phyloP scores from a whole-genome alignment of 2,888 invertebrate genomes.

The Drosophila kanekoi region DNA sequence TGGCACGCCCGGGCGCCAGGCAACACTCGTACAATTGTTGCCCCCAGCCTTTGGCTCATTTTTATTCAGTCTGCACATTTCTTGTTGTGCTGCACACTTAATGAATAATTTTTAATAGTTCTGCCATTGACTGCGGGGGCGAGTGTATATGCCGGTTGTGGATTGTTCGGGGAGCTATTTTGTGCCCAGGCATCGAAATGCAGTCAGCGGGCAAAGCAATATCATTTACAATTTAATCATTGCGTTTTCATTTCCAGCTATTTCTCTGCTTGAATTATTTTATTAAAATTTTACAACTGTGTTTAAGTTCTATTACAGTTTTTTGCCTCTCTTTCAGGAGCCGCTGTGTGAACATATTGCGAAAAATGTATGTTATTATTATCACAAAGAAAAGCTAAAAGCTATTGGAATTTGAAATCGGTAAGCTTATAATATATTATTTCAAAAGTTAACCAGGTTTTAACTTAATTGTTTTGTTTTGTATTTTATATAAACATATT shows the following conservation, averaged over 20 bases:
- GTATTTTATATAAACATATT: no score
- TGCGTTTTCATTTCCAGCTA: conserved; percentile 12
- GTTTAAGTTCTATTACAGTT: no score
- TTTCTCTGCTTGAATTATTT: background rate
- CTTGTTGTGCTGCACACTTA: conserved; percentile 70
- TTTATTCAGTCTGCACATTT: conserved; percentile 62
- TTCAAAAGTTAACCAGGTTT: no score
- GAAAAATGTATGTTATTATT: no score
- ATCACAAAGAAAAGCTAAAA: no score
- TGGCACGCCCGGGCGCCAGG: conserved; percentile 35
- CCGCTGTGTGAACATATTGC: no score
- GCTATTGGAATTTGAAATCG: no score
- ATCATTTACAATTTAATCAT: conserved; percentile 39
- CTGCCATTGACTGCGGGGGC: conserved; percentile 38
- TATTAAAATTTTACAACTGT: background rate
- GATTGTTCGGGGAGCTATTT: conserved; percentile 12
- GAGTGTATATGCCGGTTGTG: background rate
- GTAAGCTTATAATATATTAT: no score
- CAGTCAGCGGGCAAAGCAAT: conserved; percentile 23
- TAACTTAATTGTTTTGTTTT: no score
- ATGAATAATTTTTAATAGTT: conserved; percentile 77
- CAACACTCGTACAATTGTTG: conserved; percentile 49
- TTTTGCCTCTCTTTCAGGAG: no score
- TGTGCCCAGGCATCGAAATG: conserved; percentile 11
- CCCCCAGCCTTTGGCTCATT: conserved; percentile 51